phyloP scores from a whole-genome alignment of 1,140 invertebrate species.

The Subanguina moxae region DNA sequence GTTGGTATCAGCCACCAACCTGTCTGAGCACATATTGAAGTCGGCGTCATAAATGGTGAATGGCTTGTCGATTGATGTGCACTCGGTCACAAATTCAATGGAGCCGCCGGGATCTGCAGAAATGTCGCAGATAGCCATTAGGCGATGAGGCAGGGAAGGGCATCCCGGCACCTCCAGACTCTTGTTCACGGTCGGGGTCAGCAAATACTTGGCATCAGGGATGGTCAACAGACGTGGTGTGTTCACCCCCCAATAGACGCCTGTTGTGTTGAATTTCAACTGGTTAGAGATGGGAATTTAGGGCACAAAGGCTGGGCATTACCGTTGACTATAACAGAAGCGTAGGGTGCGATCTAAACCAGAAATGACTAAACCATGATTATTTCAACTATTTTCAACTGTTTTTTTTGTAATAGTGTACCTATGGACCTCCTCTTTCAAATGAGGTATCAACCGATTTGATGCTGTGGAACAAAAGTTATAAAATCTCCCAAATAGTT shows the following conservation, averaged over 20 bases:
- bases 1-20: constrained; percentile 59
- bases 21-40: constrained; percentile 80
- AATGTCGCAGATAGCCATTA: constrained; percentile 85
- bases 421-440: too few relatives aligned
- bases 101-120: constrained; percentile 96
- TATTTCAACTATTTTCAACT: too few relatives aligned
- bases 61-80: constrained; percentile 96
- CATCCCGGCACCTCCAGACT: constrained; percentile 75
- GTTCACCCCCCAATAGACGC: constrained; percentile 96
- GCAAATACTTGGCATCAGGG: constrained; percentile 89
- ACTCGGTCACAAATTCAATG: constrained; percentile 99
- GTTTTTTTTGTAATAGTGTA: too few relatives aligned
- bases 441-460: too few relatives aligned
- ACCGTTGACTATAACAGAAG: constrained; percentile 87
- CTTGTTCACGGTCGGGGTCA: constrained; percentile 62
- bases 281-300: too few relatives aligned
- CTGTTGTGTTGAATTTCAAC: too few relatives aligned
- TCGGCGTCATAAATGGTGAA: constrained; percentile 98
- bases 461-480: too few relatives aligned
- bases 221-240: constrained; percentile 78
- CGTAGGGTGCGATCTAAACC: constrained; percentile 85
- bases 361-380: not conserved
- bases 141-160: constrained; percentile 73
- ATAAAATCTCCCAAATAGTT: too few relatives aligned
- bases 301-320: too few relatives aligned